Evolutionary conservation across 2,888 invertebrate species (phyloP).

Genomic region (Scaptomyza tumidula): DNA sequence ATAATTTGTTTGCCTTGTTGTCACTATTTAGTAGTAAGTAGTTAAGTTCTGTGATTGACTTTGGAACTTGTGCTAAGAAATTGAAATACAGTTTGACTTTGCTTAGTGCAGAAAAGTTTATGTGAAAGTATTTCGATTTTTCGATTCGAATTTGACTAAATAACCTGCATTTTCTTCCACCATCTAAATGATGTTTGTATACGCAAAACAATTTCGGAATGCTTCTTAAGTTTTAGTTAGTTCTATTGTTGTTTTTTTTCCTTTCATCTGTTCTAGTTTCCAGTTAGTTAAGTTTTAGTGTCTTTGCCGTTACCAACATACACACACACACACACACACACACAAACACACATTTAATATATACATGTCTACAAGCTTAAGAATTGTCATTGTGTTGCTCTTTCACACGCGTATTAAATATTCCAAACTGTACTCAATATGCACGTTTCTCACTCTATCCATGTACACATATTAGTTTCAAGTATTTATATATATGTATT

Average conservation of each 20-base stretch:
- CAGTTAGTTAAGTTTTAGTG: constrained; percentile 1
- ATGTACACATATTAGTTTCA: constrained; percentile 18
- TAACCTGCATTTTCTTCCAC: no score
- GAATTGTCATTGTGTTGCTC: constrained; percentile 25
- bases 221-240: neutral
- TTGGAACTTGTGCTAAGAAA: no score
- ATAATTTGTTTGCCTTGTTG: neutral
- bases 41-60: neutral
- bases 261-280: constrained; percentile 33
- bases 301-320: neutral
- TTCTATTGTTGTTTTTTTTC: neutral
- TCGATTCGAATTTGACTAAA: no score
- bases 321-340: neutral
- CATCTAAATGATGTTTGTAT: neutral
- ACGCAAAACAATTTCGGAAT: neutral
- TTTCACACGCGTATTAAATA: constrained; percentile 54
- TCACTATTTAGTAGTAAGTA: neutral
- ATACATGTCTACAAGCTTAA: neutral
- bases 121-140: no score
- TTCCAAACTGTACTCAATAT: constrained; percentile 20
- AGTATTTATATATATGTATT: constrained; percentile 8
- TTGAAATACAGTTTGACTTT: no score
- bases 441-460: constrained; percentile 8
- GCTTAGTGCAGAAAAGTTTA: no score
- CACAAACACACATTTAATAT: neutral